Base-by-base conservation (phyloP, 1,140 invertebrate species). In the Zelostemma sp. region DNA sequence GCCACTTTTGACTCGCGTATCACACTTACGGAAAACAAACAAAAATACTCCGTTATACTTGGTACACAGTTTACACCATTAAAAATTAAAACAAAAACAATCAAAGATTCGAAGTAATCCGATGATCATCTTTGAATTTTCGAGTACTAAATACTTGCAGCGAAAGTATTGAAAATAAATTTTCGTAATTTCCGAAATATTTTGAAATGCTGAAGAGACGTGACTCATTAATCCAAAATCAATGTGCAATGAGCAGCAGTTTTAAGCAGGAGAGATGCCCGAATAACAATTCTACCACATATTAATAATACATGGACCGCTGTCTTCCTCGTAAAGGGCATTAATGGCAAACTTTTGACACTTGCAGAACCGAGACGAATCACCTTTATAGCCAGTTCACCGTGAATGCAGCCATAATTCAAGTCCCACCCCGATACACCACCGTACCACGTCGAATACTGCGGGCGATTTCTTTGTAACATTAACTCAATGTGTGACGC, bases 341-440 rank as follows among this genome's bases (percentile, higher is more conserved):
- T 81, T 80, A 78, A 74, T 62, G 55, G 51, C 41, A 76, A 68
- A 77, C 79, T 84, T 84, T 82, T 80, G 79, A 84, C 79, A 83
- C 82, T 83, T 80, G 80, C 82, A 80, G 76, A 81, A 80, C 74
- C 81, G 77, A 72, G 70, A 73, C 82, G 80, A 82, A 84, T 84
- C 66, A 76, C 72, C 76, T 84, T 84, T 82, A 82, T 77, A 66
- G 55, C 65, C 38, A 56, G 17, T 60, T 67, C 71, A 68, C 72
- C 68, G 74, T 63, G 73, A 72, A 73, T 41, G 62, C 61, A 63
- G 72, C 54, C 63, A 80, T 83, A 81, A 80, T 65, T 80, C 69
- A 80, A 72, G 40, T 66, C 76, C 74, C 53, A 61, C 65, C 64
- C 67, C 54, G 66, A 19, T 64, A 57, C 67, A 49, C 40, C 69